phyloP scores from a whole-genome alignment of 2,888 invertebrate genomes.

The Geotrupes spiniger region DNA sequence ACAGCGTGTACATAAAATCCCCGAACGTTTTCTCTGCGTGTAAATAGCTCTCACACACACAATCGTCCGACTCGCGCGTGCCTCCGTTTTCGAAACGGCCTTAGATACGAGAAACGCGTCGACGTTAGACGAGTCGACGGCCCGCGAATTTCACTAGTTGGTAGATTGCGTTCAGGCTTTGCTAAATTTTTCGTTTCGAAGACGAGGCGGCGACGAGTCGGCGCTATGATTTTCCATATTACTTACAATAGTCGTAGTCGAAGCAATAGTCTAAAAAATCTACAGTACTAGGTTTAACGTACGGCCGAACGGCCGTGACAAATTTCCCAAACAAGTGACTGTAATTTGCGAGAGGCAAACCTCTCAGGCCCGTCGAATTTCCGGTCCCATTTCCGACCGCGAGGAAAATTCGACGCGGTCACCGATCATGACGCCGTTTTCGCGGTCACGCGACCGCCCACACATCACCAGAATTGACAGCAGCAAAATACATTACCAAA shows the following conservation, averaged over 20 bases:
- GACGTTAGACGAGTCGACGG: too few relatives aligned
- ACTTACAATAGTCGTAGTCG: conserved; percentile 42
- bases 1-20: too few relatives aligned
- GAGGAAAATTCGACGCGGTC: background rate
- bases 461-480: conserved; percentile 24
- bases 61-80: too few relatives aligned
- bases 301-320: conserved; percentile 25
- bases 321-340: conserved; percentile 50
- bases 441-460: background rate
- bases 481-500: conserved; percentile 36
- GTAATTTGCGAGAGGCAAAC: conserved; percentile 13
- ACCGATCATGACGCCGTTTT: conserved; percentile 15
- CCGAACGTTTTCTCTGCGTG: too few relatives aligned
- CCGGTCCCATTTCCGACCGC: background rate
- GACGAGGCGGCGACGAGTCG: too few relatives aligned
- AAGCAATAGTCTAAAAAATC: conserved; percentile 30
- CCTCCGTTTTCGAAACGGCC: too few relatives aligned
- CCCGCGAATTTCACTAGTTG: too few relatives aligned
- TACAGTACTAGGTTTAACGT: conserved; percentile 22
- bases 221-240: conserved; percentile 35
- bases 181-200: too few relatives aligned
- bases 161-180: too few relatives aligned
- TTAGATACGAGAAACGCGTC: too few relatives aligned
- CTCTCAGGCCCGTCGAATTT: background rate
- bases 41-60: too few relatives aligned